Evolutionary conservation across 2,113 vertebrate genomes (phyloP).

Genomic region (Pseudorectes ferrugineus): DNA sequence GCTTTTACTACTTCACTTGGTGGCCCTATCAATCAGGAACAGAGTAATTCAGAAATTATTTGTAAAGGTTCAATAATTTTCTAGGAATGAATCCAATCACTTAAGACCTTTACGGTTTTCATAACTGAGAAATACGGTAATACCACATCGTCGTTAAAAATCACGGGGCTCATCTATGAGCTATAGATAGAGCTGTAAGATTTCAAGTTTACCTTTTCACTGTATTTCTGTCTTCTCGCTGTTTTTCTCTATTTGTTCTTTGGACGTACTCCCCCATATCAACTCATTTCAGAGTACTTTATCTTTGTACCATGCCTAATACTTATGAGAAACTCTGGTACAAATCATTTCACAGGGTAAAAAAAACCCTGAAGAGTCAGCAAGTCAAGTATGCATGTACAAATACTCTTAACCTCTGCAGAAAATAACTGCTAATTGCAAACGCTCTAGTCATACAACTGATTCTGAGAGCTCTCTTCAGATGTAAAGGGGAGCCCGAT

Average conservation of each 20-base stretch:
- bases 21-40: not conserved
- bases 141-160: not conserved
- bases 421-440: not conserved
- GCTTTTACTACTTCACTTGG: not conserved
- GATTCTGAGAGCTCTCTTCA: not conserved
- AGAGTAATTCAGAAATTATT: not conserved
- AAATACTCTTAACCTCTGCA: not conserved
- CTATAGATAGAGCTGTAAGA: not conserved
- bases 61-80: not conserved
- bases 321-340: fast-evolving
- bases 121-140: not conserved
- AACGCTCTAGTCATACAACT: not conserved
- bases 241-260: not conserved
- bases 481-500: not conserved
- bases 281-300: not conserved
- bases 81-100: not conserved
- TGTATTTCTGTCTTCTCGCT: not conserved
- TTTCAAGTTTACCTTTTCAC: not conserved
- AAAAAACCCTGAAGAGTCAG: not conserved
- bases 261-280: not conserved
- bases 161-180: not conserved
- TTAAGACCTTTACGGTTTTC: not conserved
- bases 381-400: not conserved
- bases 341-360: not conserved
- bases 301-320: not conserved